Evolutionary conservation across 1,140 invertebrate species (phyloP).

Genomic region (Idris sp.): DNA sequence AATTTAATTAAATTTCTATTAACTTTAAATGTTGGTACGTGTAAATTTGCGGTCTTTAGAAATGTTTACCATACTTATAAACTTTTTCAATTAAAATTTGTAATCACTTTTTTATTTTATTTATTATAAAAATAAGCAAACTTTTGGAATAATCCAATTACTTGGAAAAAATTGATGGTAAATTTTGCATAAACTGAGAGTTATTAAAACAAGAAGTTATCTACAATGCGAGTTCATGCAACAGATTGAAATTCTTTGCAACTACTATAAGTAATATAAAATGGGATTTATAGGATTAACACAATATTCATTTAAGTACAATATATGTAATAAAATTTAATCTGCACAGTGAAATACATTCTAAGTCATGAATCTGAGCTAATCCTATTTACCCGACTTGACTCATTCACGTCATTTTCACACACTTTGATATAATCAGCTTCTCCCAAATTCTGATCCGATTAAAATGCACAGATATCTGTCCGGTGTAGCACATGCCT

Average conservation of each 20-base stretch:
- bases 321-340: slow-evolving; percentile 52
- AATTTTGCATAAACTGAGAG: not conserved
- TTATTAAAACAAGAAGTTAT: slow-evolving; percentile 16
- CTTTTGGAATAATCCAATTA: too few species aligned
- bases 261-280: slow-evolving; percentile 47
- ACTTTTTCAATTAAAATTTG: too few species aligned
- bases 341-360: slow-evolving; percentile 33
- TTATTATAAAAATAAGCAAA: too few species aligned
- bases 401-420: slow-evolving; percentile 41
- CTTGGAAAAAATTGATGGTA: too few species aligned
- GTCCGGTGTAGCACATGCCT: too few species aligned
- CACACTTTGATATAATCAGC: slow-evolving; percentile 27
- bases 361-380: slow-evolving; percentile 40
- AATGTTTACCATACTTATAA: too few species aligned
- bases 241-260: slow-evolving; percentile 52
- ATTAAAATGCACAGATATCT: too few species aligned
- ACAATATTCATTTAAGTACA: slow-evolving; percentile 46
- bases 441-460: slow-evolving; percentile 20
- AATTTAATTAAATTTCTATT: slow-evolving; percentile 28
- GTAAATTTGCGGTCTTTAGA: too few species aligned
- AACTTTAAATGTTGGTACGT: slow-evolving; percentile 14
- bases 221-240: slow-evolving; percentile 19
- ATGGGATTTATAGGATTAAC: slow-evolving; percentile 47
- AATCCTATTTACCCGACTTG: slow-evolving; percentile 20
- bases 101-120: too few species aligned